Base-by-base conservation (phyloP, 2,888 invertebrate genomes). In the Protodeltote pygarga region DNA sequence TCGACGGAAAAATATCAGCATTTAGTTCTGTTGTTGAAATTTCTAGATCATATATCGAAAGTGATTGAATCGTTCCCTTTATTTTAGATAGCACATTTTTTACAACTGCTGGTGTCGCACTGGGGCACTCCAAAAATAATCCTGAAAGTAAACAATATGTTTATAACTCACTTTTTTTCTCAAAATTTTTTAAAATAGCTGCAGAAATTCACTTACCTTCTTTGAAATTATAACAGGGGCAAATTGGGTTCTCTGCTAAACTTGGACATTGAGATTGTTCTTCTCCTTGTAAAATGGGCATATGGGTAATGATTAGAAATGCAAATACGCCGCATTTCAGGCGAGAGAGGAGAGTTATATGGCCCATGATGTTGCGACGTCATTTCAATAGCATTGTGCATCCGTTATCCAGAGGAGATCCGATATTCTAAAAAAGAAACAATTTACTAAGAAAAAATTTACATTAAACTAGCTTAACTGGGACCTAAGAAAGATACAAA, bases 201-300 rank as follows among this genome's bases (percentile, higher is more conserved):
- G 4, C 0, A 8, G 17, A 2, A 17, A n/a, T 24, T 23, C 8
- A 57, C 65, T 79, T 85, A 94, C 94, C 97, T 92, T 97, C 97
- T 88, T 97, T 97, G 86, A 97, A 97, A 85, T 96, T 96, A 93
- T 97, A 97, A 89, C 98, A 98, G 3, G 97, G 97, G 85, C 98
- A 98, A 66, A 95, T 95, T 25, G 96, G 95, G 84, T 95, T 96
- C 73, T 95, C 94, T 75, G 95, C 94, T 75, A 95, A 93, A 77
- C 94, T 95, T 51, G 96, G 96, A 82, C 96, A 97, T 79, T 95
- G 83, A 15, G 89, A 75, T 57, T 90, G 89, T 71, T 91, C 92
- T 92, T 92, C 91, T 82, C 92, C 92, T 86, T 89, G 91, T 81
- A 91, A 87, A 85, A 89, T 91, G 81, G 83, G 92, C 79, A 87